Conservation (phyloP, 2,113 vertebrate genomes). For the Nymphicus hollandicus region DNA sequence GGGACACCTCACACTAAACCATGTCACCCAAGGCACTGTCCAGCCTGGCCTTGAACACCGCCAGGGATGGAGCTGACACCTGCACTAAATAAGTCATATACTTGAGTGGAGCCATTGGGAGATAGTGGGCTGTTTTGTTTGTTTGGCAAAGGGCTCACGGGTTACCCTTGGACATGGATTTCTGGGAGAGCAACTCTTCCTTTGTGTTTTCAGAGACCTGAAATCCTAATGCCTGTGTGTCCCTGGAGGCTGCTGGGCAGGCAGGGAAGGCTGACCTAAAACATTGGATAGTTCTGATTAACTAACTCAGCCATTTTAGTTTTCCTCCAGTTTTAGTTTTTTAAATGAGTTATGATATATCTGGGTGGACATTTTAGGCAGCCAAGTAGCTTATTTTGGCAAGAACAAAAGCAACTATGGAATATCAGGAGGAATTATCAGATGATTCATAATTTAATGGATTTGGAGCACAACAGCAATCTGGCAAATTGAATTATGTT, state of each 20-base stretch:
- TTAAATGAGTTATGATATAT: neutral
- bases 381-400: neutral
- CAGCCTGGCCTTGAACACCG: neutral
- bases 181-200: neutral
- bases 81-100: neutral
- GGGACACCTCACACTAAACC: neutral
- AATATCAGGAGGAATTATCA: neutral
- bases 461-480: neutral
- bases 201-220: neutral
- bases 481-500: neutral
- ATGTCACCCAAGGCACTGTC: neutral
- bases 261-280: neutral
- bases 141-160: accelerated
- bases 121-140: neutral
- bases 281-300: neutral
- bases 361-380: neutral
- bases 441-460: neutral
- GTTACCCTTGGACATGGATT: neutral
- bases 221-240: neutral
- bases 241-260: neutral
- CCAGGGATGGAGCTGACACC: neutral
- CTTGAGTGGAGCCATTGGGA: neutral
- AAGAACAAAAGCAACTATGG: neutral
- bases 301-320: neutral
- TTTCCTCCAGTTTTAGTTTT: neutral